Conservation (phyloP, 92 coral and sea anemone genomes). For the Porites cylindrica region DNA sequence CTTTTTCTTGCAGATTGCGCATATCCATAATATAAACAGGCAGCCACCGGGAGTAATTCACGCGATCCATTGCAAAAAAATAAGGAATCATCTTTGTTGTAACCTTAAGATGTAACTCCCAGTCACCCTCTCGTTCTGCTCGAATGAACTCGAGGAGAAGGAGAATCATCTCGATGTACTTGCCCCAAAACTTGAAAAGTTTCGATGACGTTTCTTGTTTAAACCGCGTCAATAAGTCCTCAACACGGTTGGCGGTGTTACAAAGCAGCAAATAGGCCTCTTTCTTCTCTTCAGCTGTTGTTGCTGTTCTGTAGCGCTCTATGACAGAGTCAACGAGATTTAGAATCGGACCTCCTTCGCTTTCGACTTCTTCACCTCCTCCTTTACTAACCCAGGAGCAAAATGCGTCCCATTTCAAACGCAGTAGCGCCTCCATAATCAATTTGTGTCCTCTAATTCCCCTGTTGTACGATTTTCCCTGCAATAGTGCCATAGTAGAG, state of each 20-base stretch:
- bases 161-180: conserved; percentile 47
- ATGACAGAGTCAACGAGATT: background rate
- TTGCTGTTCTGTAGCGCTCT: background rate
- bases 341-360: background rate
- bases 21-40: conserved; percentile 56
- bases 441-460: background rate
- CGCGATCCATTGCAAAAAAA: conserved; percentile 54
- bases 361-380: background rate
- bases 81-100: conserved; percentile 59
- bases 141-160: conserved; percentile 58
- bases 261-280: conserved; percentile 29
- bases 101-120: conserved; percentile 55
- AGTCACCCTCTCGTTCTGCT: conserved; percentile 55
- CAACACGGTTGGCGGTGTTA: conserved; percentile 11
- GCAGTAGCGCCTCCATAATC: background rate
- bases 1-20: too few species aligned
- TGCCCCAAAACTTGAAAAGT: conserved; percentile 63
- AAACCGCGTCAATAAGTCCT: conserved; percentile 1
- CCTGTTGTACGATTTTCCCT: background rate
- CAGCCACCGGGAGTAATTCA: conserved; percentile 73
- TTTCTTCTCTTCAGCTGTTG: background rate
- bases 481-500: background rate
- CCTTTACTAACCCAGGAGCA: background rate
- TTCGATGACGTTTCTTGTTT: conserved; percentile 39
- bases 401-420: background rate